Evolutionary conservation across 1,140 invertebrate genomes (phyloP).

Genomic region (Trachymyrmex septentrionalis): DNA sequence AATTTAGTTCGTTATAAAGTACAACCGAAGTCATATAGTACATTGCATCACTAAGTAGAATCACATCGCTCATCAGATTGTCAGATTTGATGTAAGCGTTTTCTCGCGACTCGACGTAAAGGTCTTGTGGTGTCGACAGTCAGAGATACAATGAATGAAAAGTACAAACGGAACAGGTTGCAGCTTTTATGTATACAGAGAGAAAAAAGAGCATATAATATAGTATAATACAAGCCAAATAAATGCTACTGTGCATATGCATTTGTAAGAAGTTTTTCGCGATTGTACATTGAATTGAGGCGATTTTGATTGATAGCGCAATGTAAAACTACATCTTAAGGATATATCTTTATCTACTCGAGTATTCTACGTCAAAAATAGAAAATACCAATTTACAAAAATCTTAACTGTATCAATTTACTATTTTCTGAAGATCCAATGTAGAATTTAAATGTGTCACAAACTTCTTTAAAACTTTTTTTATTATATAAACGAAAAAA

Average conservation of each 20-base stretch:
- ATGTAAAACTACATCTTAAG: constrained; percentile 31
- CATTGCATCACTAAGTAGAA: no score
- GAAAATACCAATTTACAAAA: background rate
- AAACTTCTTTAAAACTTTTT: background rate
- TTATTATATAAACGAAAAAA: background rate
- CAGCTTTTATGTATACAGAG: constrained; percentile 33
- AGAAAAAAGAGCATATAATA: constrained; percentile 48
- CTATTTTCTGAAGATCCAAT: background rate
- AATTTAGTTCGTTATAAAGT: no score
- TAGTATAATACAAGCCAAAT: constrained; percentile 50
- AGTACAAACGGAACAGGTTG: constrained; percentile 19
- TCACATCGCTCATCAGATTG: no score
- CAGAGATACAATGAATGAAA: no score
- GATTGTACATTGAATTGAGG: background rate
- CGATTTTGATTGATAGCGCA: constrained; percentile 21
- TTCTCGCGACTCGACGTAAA: no score
- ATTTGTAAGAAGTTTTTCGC: constrained; percentile 56
- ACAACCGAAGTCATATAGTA: no score
- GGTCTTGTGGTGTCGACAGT: no score
- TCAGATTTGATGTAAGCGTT: no score
- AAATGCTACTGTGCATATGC: constrained; percentile 55
- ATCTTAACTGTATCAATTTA: background rate
- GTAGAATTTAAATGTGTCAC: background rate
- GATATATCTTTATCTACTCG: background rate
- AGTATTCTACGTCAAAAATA: background rate